Evolutionary conservation across 2,888 invertebrate species (phyloP), one percentile per base, ranked within the genome.

Genomic region (Sicus ferrugineus): DNA sequence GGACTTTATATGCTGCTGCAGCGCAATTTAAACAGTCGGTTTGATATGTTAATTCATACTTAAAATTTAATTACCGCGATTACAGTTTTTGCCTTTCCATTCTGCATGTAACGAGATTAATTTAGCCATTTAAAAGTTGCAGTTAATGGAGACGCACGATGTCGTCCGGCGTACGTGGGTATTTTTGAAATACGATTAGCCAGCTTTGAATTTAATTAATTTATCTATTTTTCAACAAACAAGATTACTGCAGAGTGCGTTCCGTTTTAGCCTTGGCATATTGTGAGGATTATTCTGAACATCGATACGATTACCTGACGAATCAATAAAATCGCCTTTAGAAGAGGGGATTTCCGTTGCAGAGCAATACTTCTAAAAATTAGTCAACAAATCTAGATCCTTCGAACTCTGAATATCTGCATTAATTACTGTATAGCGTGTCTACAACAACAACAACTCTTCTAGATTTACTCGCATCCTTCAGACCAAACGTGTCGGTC

Each of bases 41-140:
- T 64, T 64, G 42, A 42, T 31, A 56, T 67, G 62, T 62, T 67
- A 70, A 70, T 70, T 70, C 67, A 67, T 70, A 67, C 62, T 63
- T 66, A 62, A 52, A 70, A 70, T 70, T 67, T 70, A 70, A 70
- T 70, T 67, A 67, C 59, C 30, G n/a, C n/a, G 31, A 48, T 59
- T 34, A 21, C 61, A 26, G 21, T 34, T 58, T 34, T 58, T 30
- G 9, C 38, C n/a, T 34, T 34, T 38, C 34, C 11, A 3, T 46
- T 42, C 23, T 30, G 21, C 26, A 28, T 42, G 54, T 38, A 65
- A 65, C 54, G 54, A 54, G 58, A 58, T 67, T 67, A 59, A 67
- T 59, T 67, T 58, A 34, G 59, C 48, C 48, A 67, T 58, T 67
- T 67, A 59, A n/a, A 59, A 38, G 46, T 58, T 46, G 58, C 30